These are phyloP conservation scores for Pterostichus madidus DNA, from an alignment of 2,888 invertebrate genomes.

Conservation along the genomic window DNA sequence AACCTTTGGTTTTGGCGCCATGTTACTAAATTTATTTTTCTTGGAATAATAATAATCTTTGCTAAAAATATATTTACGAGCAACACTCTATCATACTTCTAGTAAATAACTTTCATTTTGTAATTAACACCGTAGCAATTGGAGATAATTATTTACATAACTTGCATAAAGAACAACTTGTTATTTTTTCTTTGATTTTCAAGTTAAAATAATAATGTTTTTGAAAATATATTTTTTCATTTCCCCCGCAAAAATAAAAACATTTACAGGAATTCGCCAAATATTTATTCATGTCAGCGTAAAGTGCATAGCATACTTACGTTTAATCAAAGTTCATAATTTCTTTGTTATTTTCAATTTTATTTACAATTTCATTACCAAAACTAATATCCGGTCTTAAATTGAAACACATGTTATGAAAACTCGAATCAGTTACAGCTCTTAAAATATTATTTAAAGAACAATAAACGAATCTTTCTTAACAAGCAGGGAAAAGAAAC, in stretches of 20 bases:
- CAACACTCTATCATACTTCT: constrained; percentile 1
- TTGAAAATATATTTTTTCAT: not conserved
- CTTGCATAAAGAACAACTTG: not conserved
- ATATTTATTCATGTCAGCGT: constrained; percentile 5
- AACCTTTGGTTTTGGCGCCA: constrained; percentile 49
- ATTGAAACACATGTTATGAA: not conserved
- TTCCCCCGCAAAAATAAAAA: not conserved
- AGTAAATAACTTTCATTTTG: constrained; percentile 35
- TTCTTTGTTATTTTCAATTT: not conserved
- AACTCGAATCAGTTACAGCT: not conserved
- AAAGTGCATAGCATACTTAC: not conserved
- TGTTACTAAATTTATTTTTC: constrained; percentile 46
- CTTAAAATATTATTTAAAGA: no score
- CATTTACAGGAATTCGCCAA: constrained; percentile 14
- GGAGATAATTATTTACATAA: constrained; percentile 9
- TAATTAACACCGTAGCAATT: constrained; percentile 1
- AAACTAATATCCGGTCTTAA: not conserved
- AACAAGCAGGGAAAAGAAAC: no score
- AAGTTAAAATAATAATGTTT: not conserved
- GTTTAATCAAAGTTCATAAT: constrained; percentile 4
- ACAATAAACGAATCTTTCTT: no score
- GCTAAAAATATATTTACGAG: constrained; percentile 42
- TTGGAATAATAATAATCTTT: constrained; percentile 45
- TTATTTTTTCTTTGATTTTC: not conserved
- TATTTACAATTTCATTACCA: not conserved